Conservation (phyloP, 2,888 invertebrate genomes). For the Aleiodes testaceus region DNA sequence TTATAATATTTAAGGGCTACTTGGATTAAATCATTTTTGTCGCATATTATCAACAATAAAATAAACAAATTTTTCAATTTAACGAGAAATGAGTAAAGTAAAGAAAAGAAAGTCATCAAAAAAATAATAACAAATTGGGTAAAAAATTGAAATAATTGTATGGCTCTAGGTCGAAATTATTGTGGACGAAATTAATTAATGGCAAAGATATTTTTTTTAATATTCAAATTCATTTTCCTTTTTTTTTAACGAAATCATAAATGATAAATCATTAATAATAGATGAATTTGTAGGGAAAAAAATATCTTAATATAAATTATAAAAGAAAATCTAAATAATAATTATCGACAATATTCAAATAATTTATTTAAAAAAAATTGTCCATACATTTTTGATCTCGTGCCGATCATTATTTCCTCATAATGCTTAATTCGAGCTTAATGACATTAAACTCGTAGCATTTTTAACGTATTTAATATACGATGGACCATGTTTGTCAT, state of each 20-base stretch:
- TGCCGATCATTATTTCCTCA: slow-evolving; percentile 19
- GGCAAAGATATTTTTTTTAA: slow-evolving; percentile 8
- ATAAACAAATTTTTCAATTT: neutral
- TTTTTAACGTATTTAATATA: slow-evolving; percentile 52
- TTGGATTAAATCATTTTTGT: slow-evolving; percentile 47
- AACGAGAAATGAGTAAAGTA: neutral
- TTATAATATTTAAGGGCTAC: slow-evolving; percentile 54
- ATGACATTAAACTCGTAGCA: slow-evolving; percentile 46
- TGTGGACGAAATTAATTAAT: slow-evolving; percentile 3
- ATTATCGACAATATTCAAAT: slow-evolving; percentile 25
- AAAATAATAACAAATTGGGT: neutral
- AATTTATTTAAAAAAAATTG: neutral
- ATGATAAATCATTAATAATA: slow-evolving; percentile 1
- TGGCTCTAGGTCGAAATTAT: slow-evolving; percentile 11
- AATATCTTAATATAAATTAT: neutral
- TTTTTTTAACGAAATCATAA: neutral
- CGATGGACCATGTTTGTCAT: slow-evolving; percentile 69
- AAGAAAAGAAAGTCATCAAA: neutral
- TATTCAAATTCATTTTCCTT: neutral
- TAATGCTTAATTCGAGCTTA: slow-evolving; percentile 37
- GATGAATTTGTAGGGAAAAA: neutral
- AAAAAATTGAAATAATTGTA: neutral
- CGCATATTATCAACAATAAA: neutral
- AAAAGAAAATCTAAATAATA: neutral
- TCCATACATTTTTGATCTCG: slow-evolving; percentile 25